Evolutionary conservation across 2,797 vertebrate species (phyloP).

Genomic region (Sebastes nivosus): DNA sequence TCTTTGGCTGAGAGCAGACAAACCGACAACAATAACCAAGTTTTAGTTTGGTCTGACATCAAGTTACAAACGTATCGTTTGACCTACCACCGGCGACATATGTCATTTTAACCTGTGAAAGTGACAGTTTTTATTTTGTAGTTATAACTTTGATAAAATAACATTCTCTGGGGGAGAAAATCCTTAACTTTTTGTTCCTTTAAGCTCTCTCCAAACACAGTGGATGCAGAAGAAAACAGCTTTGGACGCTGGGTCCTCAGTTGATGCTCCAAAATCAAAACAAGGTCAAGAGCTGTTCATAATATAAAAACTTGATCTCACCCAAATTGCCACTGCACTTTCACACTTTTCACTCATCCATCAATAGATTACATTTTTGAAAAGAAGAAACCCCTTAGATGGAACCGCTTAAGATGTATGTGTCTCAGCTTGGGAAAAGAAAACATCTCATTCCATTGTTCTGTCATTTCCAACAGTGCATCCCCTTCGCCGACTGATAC

Average conservation of each 20-base stretch:
- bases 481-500: conserved; percentile 22
- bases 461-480: conserved; percentile 35
- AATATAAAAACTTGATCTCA: background rate
- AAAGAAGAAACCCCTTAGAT: background rate
- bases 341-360: background rate
- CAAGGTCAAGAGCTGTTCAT: background rate
- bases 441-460: conserved; percentile 14
- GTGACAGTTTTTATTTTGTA: too few relatives aligned
- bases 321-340: background rate
- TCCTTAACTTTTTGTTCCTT: background rate
- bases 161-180: too few relatives aligned
- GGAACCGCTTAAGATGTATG: background rate
- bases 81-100: rapidly evolving
- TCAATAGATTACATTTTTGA: background rate
- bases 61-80: too few relatives aligned
- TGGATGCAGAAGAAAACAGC: background rate
- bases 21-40: too few relatives aligned
- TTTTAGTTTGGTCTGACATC: too few relatives aligned
- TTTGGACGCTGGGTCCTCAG: background rate
- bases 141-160: too few relatives aligned
- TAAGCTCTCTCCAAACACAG: background rate
- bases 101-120: too few relatives aligned
- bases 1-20: too few relatives aligned
- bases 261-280: background rate
- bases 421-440: background rate